These are phyloP conservation scores for Acromyrmex echinatior DNA, from an alignment of 1,140 invertebrate genomes.

Conservation along the genomic window DNA sequence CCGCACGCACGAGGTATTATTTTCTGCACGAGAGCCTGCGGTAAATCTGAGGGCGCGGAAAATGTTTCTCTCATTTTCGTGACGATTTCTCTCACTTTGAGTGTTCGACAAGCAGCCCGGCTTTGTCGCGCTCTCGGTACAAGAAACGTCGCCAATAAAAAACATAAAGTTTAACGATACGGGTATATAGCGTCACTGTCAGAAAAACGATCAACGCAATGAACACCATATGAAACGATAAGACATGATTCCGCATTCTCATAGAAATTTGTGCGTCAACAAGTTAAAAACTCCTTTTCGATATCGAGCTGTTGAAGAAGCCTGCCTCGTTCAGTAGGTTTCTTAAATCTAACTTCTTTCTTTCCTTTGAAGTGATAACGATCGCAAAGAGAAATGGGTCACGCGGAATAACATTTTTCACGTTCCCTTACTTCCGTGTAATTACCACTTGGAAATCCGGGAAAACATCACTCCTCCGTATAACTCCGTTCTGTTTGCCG, in stretches of 20 bases:
- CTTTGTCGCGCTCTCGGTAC: background rate
- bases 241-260: background rate
- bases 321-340: background rate
- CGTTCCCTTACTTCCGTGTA: slow-evolving; percentile 20
- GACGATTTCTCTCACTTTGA: background rate
- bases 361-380: background rate
- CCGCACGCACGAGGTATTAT: slow-evolving; percentile 11
- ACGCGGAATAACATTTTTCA: slow-evolving; percentile 23
- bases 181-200: background rate
- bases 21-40: slow-evolving; percentile 32
- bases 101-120: background rate
- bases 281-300: slow-evolving; percentile 10
- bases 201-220: slow-evolving; percentile 6
- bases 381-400: background rate
- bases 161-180: slow-evolving; percentile 11
- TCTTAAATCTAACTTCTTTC: background rate
- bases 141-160: slow-evolving; percentile 33
- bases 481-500: slow-evolving; percentile 38
- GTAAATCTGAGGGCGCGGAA: slow-evolving; percentile 8
- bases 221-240: background rate
- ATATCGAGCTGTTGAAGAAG: background rate
- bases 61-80: slow-evolving; percentile 38
- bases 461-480: slow-evolving; percentile 9
- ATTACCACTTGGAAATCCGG: slow-evolving; percentile 48
- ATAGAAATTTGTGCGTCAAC: background rate